Evolutionary conservation across 2,113 vertebrate genomes (phyloP).

Genomic region (Sylvicapra grimmia): DNA sequence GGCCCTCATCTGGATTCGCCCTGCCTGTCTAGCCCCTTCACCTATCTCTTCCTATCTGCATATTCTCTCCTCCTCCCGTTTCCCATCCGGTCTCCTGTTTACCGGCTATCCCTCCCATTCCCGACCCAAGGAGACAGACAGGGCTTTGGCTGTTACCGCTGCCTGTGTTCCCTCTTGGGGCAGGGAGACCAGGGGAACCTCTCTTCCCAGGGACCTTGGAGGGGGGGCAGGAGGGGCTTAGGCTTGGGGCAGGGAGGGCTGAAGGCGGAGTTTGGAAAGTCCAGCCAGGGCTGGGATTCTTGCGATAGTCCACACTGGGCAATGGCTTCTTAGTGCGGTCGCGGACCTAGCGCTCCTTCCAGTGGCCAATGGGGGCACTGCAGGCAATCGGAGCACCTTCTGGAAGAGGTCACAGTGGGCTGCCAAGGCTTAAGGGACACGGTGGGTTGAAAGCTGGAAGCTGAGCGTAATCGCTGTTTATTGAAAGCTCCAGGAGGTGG

Average conservation of each 20-base stretch:
- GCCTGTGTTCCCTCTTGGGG: neutral
- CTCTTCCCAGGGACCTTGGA: neutral
- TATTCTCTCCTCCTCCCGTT: neutral
- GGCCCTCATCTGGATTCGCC: neutral
- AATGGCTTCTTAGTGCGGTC: neutral
- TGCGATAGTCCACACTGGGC: rapidly evolving
- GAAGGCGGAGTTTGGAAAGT: neutral
- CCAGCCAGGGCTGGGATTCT: too few relatives aligned
- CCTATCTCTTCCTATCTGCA: neutral
- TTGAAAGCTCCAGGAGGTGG: neutral
- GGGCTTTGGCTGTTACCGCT: neutral
- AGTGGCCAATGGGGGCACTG: neutral
- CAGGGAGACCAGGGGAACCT: neutral
- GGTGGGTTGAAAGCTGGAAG: neutral
- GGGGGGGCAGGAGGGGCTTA: neutral
- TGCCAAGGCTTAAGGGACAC: neutral
- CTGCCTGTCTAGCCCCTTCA: too few relatives aligned
- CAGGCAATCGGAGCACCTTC: neutral
- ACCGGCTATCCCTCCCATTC: neutral
- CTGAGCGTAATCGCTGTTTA: neutral
- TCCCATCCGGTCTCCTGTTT: neutral
- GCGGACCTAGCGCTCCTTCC: neutral
- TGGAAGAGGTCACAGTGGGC: neutral
- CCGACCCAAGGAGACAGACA: neutral
- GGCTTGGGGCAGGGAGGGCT: neutral